These are phyloP conservation scores for Pachyuromys duprasi DNA, from an alignment of 2,797 vertebrate genomes.

Conservation along the genomic window DNA sequence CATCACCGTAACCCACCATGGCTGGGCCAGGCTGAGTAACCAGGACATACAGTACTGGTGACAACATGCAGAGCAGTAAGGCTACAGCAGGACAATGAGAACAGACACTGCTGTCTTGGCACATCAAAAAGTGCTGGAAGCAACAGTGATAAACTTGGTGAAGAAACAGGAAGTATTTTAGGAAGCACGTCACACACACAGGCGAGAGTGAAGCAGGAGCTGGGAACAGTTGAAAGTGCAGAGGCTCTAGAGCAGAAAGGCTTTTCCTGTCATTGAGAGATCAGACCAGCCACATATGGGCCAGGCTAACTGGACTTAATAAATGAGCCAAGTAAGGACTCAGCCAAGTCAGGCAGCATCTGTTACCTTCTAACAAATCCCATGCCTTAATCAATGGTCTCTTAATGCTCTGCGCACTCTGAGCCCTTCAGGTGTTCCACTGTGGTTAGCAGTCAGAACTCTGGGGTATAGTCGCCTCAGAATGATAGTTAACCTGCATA, in stretches of 20 bases:
- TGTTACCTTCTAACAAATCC: constrained; percentile 66
- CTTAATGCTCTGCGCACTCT: constrained; percentile 40
- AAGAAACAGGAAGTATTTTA: neutral
- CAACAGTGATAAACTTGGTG: neutral
- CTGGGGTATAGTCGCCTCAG: neutral
- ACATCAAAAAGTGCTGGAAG: neutral
- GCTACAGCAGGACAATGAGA: neutral
- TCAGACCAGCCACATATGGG: neutral
- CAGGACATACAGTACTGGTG: accelerated
- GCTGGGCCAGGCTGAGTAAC: neutral
- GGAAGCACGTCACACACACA: neutral
- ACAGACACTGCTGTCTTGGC: neutral
- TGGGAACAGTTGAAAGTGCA: neutral
- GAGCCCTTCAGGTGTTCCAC: constrained; percentile 61
- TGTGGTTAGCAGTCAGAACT: constrained; percentile 66
- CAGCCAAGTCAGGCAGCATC: constrained; percentile 70
- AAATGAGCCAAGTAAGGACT: constrained; percentile 50
- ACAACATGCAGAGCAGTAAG: neutral
- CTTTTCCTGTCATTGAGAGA: neutral
- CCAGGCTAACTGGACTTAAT: neutral
- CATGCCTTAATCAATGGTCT: constrained; percentile 72
- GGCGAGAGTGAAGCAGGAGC: neutral
- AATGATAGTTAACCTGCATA: neutral
- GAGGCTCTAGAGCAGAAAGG: neutral
- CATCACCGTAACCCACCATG: neutral